Evolutionary conservation across 2,888 invertebrate genomes (phyloP), one percentile per base, ranked within the genome.

Genomic region (Rhamphomyia laevipes): DNA sequence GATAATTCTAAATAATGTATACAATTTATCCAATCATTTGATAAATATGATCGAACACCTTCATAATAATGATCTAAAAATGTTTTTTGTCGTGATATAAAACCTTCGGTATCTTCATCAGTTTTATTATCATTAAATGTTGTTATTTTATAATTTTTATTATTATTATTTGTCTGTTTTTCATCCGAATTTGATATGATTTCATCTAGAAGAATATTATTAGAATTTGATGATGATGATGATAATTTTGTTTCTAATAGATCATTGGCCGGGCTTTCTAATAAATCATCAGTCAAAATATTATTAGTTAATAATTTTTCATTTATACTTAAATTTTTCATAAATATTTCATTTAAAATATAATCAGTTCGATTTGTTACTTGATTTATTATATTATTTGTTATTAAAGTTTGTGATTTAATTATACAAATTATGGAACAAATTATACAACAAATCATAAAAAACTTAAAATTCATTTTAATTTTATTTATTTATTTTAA

Each of bases 11-110:
- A 77, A 57, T 79, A 74, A 17, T 71, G 65, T 51, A 84, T 76
- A 63, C 89, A 90, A 51, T 78, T 77, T 17, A 77, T 72, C 81
- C 83, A 88, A 61, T 80, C 73, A 59, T 85, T 81, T 27, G 77
- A 76, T 46, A 78, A 68, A 66, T 86, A 87, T 10, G 84, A 80
- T 52, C 77, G 72, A 10, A 81, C 73, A 47, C 81, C 85, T 60
- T 63, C 67, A 66, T 68, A 61, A 56, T 66, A 69, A 30, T 48
- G 41, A 30, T 55, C 53, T 4, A 55, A 4, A 31, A 55, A 55
- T 12, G 41, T 50, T 40, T 45, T 45, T 17, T 33, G 42, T 41
- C 41, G 21, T 16, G 16, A 21, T 23, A 23, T 23, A 15, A 27
- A 42, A 21, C 27, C 42, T 42, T n/a, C 15, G 9, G 21, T 23